Base-by-base conservation (phyloP, 1,140 invertebrate genomes). In the Nomia melanderi region DNA sequence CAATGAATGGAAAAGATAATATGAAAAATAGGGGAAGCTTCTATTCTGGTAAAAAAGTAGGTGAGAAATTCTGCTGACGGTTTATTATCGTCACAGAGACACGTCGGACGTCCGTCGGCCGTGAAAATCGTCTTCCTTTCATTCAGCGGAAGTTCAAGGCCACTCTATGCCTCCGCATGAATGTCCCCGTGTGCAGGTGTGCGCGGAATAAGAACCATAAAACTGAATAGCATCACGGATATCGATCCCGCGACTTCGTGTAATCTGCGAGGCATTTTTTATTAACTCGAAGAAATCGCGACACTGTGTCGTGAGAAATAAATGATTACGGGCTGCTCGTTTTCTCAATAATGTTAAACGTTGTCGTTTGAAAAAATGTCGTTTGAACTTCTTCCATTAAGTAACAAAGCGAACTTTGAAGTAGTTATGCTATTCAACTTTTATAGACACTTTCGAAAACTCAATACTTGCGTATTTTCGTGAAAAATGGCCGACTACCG, bases 111-210 rank as follows among this genome's bases (percentile, higher is more conserved):
- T 17, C 17, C 25, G 3, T 0, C 36, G 72, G 41, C 53, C 53
- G 17, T 67, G 53, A 75, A 44, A 75, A 67, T 31, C 27, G 44
- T 54, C 41, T 67, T 64, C 54, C 63, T 67, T 84, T 83, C 77
- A 84, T 84, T 84, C 81, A 83, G 7, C 31, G 20, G 36, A 72
- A 79, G 81, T 77, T 84, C 81, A 84, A 83, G 82, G 81, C 56
- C 44, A n/a, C 36, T 63, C 41, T 84, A 84, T 60, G 62, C 71
- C 56, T 69, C 65, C 54, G 53, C 50, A 76, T 73, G 77, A 84
- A 83, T 79, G 66, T 73, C 31, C 33, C n/a, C 20, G 50, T 44
- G 29, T 47, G 59, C 63, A 72, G 33, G 41, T 64, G 63, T 36
- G 65, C 25, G 67, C 50, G 36, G 23, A 56, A 80, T 70, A 77